Evolutionary conservation across 2,888 invertebrate species (phyloP), one percentile per base, ranked within the genome.

Genomic region (Halocaridina rubra): DNA sequence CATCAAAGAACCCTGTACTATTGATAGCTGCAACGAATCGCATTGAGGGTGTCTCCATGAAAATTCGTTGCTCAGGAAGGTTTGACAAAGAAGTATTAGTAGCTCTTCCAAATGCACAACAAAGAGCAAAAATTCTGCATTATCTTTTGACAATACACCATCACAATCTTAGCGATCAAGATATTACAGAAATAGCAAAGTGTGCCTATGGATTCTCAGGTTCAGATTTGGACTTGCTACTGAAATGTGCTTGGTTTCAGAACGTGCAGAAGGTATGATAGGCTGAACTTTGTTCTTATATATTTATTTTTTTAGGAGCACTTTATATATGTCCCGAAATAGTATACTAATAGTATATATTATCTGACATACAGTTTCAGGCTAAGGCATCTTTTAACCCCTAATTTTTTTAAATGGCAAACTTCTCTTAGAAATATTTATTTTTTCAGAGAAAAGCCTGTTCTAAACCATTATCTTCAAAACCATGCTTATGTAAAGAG

Each of bases 151-250:
- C 81, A 16, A n/a, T 46, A 22, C 74, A 80, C n/a, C 29, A 24
- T 4, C 81, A 81, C 24, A n/a, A 29, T 5, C 61, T 81, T 8
- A 22, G 4, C n/a, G 7, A 61, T 13, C 22, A 67, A 19, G 74
- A 81, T 7, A 32, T 75, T 7, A 19, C 30, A 16, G 32, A 3
- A 3, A 29, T 82, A 27, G 82, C 77, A 59, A 77, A 32, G 24
- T 19, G 39, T 59, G 82, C 82, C 5, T 82, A 82, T 82, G 82
- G 82, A 3, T 82, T 82, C 29, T 82, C 82, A 22, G 82, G 82
- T 22, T 76, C 82, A 27, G 82, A 82, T 29, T 22, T 82, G n/a
- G 59, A 61, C 71, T 75, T 82, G 1, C 53, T 82, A 57, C 8
- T 82, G 27, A 46, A 61, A 33, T 64, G 82, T 69, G 69, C 82